Evolutionary conservation across 2,797 vertebrate genomes (phyloP), one percentile per base, ranked within the genome.

Genomic region (Telmatherina bonti): DNA sequence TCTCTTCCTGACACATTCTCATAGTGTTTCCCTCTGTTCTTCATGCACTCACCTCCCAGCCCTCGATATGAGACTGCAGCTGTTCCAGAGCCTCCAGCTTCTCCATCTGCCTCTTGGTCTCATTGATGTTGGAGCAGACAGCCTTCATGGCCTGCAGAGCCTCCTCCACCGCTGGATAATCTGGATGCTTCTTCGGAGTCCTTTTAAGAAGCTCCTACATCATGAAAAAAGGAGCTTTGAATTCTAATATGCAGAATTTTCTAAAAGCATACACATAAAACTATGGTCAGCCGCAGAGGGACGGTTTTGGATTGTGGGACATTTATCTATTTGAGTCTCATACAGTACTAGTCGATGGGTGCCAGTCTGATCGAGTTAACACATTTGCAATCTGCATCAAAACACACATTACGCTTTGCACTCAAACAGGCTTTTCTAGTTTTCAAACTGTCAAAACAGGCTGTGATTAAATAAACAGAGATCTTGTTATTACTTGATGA

Each of bases 21-120:
- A 20, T 20, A 43, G 5, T 18, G 5, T 7, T 16, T 24, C 59
- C 16, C 15, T 54, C 38, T 9, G 47, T 22, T 31, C 1, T 57
- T 47, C 30, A 38, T 36, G 7, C 22, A 68, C 95, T 75, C 91
- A 99, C 98, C 97, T 99, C 98, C 98, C 98, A 99, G 87, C 98
- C 98, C 88, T 99, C 98, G 5, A 99, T 99, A 92, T 96, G 97
- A 1, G 97, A 99, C 94, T 99, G 98, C 76, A 99, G 91, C 89
- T 99, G 97, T 76, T 99, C 97, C 45, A 99, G 93, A n/a, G 96
- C 97, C 84, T 99, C 98, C 87, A 99, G 92, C 86, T 97, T 98
- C 92, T 99, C 98, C 98, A 99, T 99, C 91, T 98, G 97, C 84
- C 98, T 95, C 94, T 99, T 99, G 87, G 98, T 98, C 93, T 99